These are phyloP conservation scores for Orthonyx spaldingii DNA, from an alignment of 2,113 vertebrate genomes.

Conservation along the genomic window DNA sequence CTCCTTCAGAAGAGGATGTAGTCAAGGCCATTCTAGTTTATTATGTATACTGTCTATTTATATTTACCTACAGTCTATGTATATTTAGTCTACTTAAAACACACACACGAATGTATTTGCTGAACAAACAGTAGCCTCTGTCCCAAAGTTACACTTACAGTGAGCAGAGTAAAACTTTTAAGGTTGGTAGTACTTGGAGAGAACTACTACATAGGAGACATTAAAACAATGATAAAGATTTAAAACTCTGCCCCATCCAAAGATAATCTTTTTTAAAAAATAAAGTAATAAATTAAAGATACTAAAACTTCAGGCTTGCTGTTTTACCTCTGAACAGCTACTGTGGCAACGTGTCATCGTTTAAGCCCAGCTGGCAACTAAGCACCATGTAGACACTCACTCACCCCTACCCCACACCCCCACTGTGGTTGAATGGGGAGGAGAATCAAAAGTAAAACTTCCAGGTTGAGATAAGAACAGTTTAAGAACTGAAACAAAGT, in stretches of 20 bases:
- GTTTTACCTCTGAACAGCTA: neutral
- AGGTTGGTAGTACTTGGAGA: neutral
- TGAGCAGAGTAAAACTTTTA: neutral
- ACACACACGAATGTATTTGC: neutral
- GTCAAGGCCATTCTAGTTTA: neutral
- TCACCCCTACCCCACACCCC: accelerated
- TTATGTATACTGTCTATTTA: neutral
- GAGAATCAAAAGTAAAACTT: neutral
- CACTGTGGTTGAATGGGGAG: neutral
- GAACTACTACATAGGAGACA: neutral
- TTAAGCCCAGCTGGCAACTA: neutral
- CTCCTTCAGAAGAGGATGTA: neutral
- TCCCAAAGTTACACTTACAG: neutral
- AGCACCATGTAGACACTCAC: neutral
- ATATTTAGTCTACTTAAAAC: slow-evolving; percentile 1
- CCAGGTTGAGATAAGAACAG: neutral
- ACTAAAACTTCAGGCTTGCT: neutral
- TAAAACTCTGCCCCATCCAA: neutral
- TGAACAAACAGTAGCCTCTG: neutral
- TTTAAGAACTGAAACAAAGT: neutral
- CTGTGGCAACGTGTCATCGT: accelerated
- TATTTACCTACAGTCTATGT: neutral
- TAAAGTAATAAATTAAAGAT: neutral
- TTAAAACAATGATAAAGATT: neutral
- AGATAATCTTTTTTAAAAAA: neutral